Evolutionary conservation across 92 coral and sea anemone genomes (phyloP).

Genomic region (Paramuricea clavata): DNA sequence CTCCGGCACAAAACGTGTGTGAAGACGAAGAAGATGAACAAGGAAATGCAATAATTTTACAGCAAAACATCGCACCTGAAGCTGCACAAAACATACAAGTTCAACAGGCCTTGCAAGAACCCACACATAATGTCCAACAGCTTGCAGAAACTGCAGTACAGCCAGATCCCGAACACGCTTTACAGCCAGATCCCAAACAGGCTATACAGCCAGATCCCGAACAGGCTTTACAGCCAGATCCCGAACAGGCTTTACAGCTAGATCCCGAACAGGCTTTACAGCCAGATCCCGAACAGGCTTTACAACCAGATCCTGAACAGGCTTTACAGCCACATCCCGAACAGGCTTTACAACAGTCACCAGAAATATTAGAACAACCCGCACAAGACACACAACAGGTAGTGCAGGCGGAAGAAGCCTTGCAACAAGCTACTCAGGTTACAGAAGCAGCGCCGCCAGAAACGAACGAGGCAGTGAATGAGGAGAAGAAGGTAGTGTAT

Average conservation of each 20-base stretch:
- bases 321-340: no score
- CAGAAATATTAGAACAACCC: background rate
- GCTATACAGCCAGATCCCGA: background rate
- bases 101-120: background rate
- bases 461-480: background rate
- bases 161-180: background rate
- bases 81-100: background rate
- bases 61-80: background rate
- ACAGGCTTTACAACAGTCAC: background rate
- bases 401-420: background rate
- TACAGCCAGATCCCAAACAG: background rate
- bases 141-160: background rate
- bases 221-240: background rate
- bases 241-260: background rate
- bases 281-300: background rate
- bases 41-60: background rate
- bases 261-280: background rate
- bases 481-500: background rate
- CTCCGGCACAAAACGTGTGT: background rate
- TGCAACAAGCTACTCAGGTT: background rate
- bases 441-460: background rate
- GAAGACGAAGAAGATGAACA: slow-evolving; percentile 2
- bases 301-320: no score
- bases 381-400: background rate
- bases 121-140: background rate